Conservation (phyloP, 2,888 invertebrate genomes). For the Lasioglossum figueresi region DNA sequence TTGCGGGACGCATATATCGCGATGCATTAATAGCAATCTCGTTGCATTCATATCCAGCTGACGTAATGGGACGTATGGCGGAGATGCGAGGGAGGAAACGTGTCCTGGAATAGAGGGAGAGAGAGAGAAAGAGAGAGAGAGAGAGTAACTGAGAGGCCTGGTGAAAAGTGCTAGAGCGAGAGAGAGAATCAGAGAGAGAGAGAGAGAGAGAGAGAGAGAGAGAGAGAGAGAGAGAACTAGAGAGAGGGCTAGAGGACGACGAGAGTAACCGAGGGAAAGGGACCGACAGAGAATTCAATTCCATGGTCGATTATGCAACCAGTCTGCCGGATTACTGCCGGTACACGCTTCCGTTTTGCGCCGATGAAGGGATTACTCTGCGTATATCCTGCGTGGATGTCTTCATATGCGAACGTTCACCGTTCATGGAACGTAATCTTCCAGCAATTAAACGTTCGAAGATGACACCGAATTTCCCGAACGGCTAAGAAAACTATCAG, state of each 20-base stretch:
- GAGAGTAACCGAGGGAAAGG: conserved; percentile 58
- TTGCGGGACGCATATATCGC: conserved; percentile 55
- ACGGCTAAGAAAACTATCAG: not conserved
- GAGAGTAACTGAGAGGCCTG: conserved; percentile 8
- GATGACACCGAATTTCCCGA: conserved; percentile 29
- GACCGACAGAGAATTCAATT: conserved; percentile 78
- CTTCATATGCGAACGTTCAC: conserved; percentile 45
- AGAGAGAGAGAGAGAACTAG: conserved; percentile 23
- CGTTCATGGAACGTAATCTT: conserved; percentile 22
- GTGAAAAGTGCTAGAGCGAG: conserved; percentile 29
- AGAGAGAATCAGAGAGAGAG: conserved; percentile 5
- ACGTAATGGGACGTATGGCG: conserved; percentile 71
- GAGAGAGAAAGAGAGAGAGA: not conserved
- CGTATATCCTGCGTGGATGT: conserved; percentile 62
- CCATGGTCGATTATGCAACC: conserved; percentile 82
- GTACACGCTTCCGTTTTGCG: conserved; percentile 75
- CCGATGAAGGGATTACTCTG: conserved; percentile 77
- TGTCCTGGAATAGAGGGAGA: not conserved
- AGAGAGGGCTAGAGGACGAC: conserved; percentile 27
- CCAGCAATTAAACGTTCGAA: conserved; percentile 45
- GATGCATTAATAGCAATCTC: conserved; percentile 74
- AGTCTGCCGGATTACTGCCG: conserved; percentile 74
- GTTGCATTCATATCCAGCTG: conserved; percentile 73
- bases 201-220: conserved; percentile 25
- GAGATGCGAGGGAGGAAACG: conserved; percentile 30